Conservation (phyloP, 2,888 invertebrate genomes). For the Loripinus fragilis region DNA sequence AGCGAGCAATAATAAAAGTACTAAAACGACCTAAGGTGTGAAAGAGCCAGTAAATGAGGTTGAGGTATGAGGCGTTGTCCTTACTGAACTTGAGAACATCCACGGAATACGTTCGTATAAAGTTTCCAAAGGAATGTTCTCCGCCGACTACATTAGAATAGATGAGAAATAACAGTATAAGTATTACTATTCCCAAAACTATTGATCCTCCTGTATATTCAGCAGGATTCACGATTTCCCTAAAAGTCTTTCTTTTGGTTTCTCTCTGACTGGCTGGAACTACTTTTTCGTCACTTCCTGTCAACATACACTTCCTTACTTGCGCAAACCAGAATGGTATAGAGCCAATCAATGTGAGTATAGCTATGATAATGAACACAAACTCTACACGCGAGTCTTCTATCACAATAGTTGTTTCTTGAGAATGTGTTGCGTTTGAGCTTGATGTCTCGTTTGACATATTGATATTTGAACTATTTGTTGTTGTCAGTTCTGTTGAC, state of each 20-base stretch:
- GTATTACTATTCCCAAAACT: constrained; percentile 41
- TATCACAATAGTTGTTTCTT: constrained; percentile 31
- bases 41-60: constrained; percentile 56
- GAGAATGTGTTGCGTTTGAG: too few species aligned
- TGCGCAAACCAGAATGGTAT: constrained; percentile 49
- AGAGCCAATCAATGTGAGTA: constrained; percentile 34
- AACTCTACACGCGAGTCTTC: constrained; percentile 48
- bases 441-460: not conserved
- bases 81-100: constrained; percentile 51
- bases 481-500: too few species aligned
- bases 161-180: constrained; percentile 38
- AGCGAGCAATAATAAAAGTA: constrained; percentile 46
- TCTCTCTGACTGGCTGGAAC: not conserved
- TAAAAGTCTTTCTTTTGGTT: not conserved
- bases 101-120: constrained; percentile 56
- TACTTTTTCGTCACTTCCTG: not conserved
- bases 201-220: constrained; percentile 43
- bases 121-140: constrained; percentile 56
- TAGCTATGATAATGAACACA: constrained; percentile 50
- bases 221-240: constrained; percentile 45
- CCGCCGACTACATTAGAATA: constrained; percentile 52
- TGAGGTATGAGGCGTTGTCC: constrained; percentile 57
- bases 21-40: constrained; percentile 54
- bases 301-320: constrained; percentile 16
- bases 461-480: not conserved